phyloP scores from a whole-genome alignment of 1,140 invertebrate genomes.

The Drosophila bocki region DNA sequence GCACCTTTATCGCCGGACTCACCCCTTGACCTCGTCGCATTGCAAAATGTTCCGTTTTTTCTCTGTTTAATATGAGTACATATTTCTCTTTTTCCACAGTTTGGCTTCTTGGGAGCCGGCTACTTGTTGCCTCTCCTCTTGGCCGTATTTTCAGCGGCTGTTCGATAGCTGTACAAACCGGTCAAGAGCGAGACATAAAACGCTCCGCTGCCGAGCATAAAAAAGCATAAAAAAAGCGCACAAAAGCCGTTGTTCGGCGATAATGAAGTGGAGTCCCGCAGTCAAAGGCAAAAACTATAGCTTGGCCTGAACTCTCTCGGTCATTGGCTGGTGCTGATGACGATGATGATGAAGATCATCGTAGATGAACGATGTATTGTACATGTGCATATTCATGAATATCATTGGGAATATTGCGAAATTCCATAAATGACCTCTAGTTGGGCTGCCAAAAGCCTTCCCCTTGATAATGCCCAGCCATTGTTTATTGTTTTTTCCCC shows the following conservation, averaged over 20 bases:
- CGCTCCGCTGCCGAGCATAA: constrained; percentile 41
- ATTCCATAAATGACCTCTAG: constrained; percentile 61
- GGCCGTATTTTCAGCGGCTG: constrained; percentile 24
- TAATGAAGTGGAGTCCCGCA: constrained; percentile 28
- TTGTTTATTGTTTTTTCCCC: constrained; percentile 49
- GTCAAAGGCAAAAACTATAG: constrained; percentile 39
- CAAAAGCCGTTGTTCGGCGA: constrained; percentile 63
- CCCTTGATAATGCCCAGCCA: constrained; percentile 57
- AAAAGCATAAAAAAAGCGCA: constrained; percentile 36
- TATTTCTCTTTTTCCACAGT: constrained; percentile 15
- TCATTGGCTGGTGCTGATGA: constrained; percentile 53
- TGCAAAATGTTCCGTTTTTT: constrained; percentile 71
- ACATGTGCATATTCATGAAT: constrained; percentile 44
- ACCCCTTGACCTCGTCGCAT: constrained; percentile 72
- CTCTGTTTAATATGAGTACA: constrained; percentile 8
- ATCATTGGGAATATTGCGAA: constrained; percentile 47
- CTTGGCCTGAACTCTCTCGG: constrained; percentile 49
- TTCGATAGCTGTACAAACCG: constrained; percentile 77
- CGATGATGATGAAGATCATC: constrained; percentile 10
- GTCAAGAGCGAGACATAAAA: constrained; percentile 74
- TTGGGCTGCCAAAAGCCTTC: constrained; percentile 50
- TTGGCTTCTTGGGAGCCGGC: constrained; percentile 43
- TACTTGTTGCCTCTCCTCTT: constrained; percentile 45
- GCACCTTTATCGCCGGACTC: constrained; percentile 37
- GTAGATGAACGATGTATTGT: constrained; percentile 29